These are phyloP conservation scores for Columbina picui DNA, from an alignment of 2,113 vertebrate species.

Conservation along the genomic window DNA sequence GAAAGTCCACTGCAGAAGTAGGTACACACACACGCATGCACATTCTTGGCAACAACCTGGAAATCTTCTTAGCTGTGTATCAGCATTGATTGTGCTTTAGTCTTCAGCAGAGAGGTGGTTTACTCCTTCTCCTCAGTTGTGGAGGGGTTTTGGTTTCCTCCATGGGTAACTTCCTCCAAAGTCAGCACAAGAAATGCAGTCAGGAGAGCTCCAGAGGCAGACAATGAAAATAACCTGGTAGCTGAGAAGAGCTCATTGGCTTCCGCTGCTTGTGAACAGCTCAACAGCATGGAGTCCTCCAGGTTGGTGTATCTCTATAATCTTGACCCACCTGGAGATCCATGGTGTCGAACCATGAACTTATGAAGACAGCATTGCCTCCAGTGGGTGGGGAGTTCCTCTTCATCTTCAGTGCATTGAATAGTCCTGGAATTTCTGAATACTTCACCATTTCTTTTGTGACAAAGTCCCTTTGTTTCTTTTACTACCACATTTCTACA, in stretches of 20 bases:
- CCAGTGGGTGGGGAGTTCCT: slow-evolving; percentile 35
- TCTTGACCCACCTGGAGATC: slow-evolving; percentile 85
- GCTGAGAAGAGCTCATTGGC: slow-evolving; percentile 40
- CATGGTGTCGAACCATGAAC: slow-evolving; percentile 83
- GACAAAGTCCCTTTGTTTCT: neutral
- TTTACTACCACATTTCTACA: neutral
- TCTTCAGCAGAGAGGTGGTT: neutral
- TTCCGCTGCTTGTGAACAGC: slow-evolving; percentile 77
- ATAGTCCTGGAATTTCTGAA: neutral
- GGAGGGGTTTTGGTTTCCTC: neutral
- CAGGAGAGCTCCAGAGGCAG: neutral
- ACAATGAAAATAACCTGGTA: neutral
- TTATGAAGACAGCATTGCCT: slow-evolving; percentile 57
- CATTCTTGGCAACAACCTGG: neutral
- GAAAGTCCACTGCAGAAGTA: neutral
- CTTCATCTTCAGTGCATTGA: slow-evolving; percentile 47
- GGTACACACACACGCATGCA: accelerated
- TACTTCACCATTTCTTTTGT: neutral
- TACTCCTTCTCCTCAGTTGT: neutral
- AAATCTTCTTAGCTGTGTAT: neutral
- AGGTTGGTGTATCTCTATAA: slow-evolving; percentile 83
- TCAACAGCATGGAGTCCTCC: slow-evolving; percentile 85
- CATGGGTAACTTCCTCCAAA: neutral
- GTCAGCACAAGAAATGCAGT: neutral
- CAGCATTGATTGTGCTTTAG: neutral